A percentile compares a stretch with the other conserved stretches of the same genome.
phyloP scores from a whole-genome alignment of 2,797 vertebrate species.

The Ceyx erithaca region DNA sequence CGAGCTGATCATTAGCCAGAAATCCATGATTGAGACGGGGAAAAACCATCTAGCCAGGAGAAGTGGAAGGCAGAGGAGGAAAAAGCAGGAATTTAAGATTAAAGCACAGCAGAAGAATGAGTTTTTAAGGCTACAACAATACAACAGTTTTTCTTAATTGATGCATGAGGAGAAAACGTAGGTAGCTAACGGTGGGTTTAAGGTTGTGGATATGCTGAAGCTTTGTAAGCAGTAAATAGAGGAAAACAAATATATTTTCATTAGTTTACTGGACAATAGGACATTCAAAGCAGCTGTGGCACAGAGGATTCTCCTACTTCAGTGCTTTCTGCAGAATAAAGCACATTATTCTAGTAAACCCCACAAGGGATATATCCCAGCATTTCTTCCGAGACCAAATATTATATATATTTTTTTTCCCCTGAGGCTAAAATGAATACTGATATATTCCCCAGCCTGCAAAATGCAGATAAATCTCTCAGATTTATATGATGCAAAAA shows the following conservation, averaged over 20 bases:
- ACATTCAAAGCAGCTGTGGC: constrained; percentile 21
- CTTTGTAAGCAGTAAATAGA: background rate
- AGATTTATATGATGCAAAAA: constrained; percentile 25
- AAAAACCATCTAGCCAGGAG: constrained; percentile 87
- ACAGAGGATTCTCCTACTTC: constrained; percentile 1
- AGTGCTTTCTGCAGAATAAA: constrained; percentile 21
- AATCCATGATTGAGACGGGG: constrained; percentile 87
- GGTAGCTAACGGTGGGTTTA: background rate
- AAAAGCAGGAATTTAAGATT: constrained; percentile 33
- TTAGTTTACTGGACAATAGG: constrained; percentile 24
- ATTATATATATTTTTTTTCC: background rate
- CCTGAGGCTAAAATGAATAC: constrained; percentile 9
- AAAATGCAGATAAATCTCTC: constrained; percentile 5
- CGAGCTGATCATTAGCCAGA: constrained; percentile 85
- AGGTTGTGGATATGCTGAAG: background rate
- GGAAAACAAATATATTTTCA: background rate
- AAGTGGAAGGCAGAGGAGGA: constrained; percentile 25
- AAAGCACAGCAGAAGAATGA: background rate
- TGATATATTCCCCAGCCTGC: background rate
- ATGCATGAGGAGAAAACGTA: background rate
- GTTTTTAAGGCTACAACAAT: background rate
- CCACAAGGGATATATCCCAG: background rate
- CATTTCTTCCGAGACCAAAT: background rate
- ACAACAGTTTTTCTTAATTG: background rate
- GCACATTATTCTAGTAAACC: constrained; percentile 34